A percentile compares a stretch with the other conserved stretches of the same genome.
Evolutionary conservation across 2,888 invertebrate species (phyloP).

Genomic region (Fragum whitleyi): DNA sequence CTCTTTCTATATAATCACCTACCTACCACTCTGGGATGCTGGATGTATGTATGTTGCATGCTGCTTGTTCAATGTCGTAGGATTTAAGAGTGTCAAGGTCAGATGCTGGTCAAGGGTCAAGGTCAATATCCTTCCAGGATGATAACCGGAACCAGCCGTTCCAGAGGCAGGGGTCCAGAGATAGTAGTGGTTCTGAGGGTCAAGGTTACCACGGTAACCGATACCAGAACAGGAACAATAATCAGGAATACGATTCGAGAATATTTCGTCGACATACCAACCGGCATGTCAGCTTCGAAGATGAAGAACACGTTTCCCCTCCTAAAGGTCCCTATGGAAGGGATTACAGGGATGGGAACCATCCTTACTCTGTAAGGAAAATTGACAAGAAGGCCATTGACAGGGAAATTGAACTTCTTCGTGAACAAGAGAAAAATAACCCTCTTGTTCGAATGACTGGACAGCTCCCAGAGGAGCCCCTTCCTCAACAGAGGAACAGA

Average conservation of each 20-base stretch:
- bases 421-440: constrained; percentile 27
- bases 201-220: constrained; percentile 36
- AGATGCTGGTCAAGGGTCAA: constrained; percentile 57
- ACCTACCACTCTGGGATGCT: constrained; percentile 23
- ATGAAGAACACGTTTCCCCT: constrained; percentile 33
- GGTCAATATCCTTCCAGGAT: constrained; percentile 51
- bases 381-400: constrained; percentile 18
- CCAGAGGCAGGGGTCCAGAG: constrained; percentile 58
- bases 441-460: constrained; percentile 18
- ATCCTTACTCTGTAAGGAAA: constrained; percentile 16
- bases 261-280: constrained; percentile 65
- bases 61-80: constrained; percentile 34
- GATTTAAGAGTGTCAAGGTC: constrained; percentile 60
- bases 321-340: constrained; percentile 36
- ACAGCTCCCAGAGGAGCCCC: neutral
- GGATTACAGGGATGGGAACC: constrained; percentile 17
- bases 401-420: constrained; percentile 16
- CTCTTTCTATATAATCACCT: constrained; percentile 2
- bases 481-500: constrained; percentile 10
- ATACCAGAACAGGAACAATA: constrained; percentile 25
- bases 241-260: constrained; percentile 59
- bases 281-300: constrained; percentile 54
- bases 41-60: constrained; percentile 38
- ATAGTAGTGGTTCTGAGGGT: constrained; percentile 61
- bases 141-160: constrained; percentile 41